Evolutionary conservation across 2,113 vertebrate genomes (phyloP).

Genomic region (Protobothrops mucrosquamatus): DNA sequence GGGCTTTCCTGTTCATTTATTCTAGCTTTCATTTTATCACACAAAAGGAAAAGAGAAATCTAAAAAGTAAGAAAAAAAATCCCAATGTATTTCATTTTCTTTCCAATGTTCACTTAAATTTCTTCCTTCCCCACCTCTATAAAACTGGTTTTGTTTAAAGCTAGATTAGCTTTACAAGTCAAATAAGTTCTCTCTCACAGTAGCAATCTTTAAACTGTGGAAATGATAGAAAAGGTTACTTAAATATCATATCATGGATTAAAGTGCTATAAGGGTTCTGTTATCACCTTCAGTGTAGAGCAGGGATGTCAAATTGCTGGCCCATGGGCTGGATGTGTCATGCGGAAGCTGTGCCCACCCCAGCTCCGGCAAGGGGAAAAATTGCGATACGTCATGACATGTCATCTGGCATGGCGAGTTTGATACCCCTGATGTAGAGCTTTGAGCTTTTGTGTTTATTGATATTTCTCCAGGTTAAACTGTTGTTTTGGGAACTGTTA

Average conservation of each 20-base stretch:
- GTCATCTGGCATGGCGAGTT: too few species aligned
- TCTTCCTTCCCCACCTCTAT: background rate
- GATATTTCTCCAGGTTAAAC: background rate
- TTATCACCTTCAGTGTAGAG: background rate
- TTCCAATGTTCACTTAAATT: background rate
- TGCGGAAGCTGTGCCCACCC: too few species aligned
- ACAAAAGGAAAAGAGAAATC: background rate
- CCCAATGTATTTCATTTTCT: background rate
- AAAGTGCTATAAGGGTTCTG: background rate
- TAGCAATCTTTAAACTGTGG: conserved; percentile 13
- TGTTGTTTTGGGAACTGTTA: background rate
- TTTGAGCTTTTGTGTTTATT: background rate
- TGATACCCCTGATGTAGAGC: background rate
- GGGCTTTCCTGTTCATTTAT: conserved; percentile 1
- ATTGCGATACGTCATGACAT: too few species aligned
- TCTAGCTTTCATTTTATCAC: background rate
- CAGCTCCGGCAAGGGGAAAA: too few species aligned
- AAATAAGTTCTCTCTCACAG: background rate
- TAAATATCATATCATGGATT: conserved; percentile 5
- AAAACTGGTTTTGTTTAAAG: conserved; percentile 20
- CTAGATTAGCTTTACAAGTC: background rate
- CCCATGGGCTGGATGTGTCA: too few species aligned
- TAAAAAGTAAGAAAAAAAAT: background rate
- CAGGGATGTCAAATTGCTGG: background rate
- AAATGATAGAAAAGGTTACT: conserved; percentile 7